Base-by-base conservation (phyloP, 2,888 invertebrate genomes). In the Drosophila nr. medialis region DNA sequence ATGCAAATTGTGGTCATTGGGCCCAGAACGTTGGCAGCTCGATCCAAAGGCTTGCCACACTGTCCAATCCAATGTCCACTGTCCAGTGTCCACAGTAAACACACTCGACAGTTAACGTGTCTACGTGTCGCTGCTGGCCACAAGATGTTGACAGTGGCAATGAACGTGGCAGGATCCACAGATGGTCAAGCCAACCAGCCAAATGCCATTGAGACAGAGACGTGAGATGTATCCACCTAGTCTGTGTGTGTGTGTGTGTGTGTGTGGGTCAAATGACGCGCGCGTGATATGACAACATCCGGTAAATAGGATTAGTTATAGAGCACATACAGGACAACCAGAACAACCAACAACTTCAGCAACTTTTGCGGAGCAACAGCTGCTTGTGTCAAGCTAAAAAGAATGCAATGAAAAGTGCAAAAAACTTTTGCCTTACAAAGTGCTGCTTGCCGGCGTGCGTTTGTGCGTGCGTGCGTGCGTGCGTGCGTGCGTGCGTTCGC, bases 81-180 rank as follows among this genome's bases (percentile, higher is more conserved):
- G 13, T 34, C 34, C 36, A 38, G 18, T 38, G 18, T 18, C n/a
- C 32, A 53, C 53, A 21, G 24, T 34, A 13, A 34, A 53, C 27
- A 55, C 32, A 49, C 40, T 13, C 36, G 50, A 45, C 45, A 27
- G 45, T 45, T 45, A 45, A 45, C 24, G 45, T 45, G 45, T 45
- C 53, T 78, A 85, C 87, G 88, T 82, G 89, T 78, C 71, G 49
- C 76, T 75, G 69, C 77, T 73, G 80, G 75, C 83, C 80, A 60
- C 86, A 86, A 87, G 86, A 89, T 86, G 90, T 87, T 87, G 86
- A 87, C 78, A 87, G 87, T 89, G 80, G 84, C 85, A 81, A 81
- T 89, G 89, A 87, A 81, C 84, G 86, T 86, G 89, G 81, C 72
- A 49, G 66, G 56, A 53, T 38, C 62, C 55, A 54, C 49, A 74